Conservation (phyloP, 2,113 vertebrate species). For the Girardinichthys multiradiatus region DNA sequence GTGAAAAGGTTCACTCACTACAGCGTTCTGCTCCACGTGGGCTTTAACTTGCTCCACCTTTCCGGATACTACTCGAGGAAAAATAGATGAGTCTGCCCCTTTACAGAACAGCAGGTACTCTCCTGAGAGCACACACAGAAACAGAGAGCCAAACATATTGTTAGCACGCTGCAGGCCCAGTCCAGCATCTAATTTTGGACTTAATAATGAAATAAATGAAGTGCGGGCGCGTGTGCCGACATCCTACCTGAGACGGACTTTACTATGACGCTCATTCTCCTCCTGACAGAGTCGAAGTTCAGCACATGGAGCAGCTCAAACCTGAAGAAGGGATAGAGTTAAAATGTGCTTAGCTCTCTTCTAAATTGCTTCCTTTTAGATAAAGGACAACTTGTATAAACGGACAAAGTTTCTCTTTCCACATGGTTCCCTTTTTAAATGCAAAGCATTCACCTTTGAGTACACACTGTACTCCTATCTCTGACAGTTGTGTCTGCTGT, state of each 20-base stretch:
- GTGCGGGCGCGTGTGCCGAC: not conserved
- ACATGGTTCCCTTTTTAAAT: not conserved
- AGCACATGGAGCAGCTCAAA: conserved; percentile 92
- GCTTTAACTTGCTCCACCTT: conserved; percentile 93
- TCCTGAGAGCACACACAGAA: conserved; percentile 74
- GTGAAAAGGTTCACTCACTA: conserved; percentile 81
- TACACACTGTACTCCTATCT: not conserved
- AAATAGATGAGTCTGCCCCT: conserved; percentile 96
- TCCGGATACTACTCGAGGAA: conserved; percentile 92
- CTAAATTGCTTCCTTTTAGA: not conserved
- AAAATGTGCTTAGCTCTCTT: not conserved
- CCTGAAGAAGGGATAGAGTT: conserved; percentile 71
- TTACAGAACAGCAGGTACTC: conserved; percentile 96
- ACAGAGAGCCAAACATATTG: conserved; percentile 2
- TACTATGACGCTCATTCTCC: conserved; percentile 97
- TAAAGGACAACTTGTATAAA: too few species aligned
- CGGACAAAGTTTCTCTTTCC: not conserved
- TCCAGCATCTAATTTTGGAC: not conserved
- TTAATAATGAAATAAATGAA: not conserved
- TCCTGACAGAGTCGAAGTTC: conserved; percentile 96
- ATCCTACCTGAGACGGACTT: conserved; percentile 85
- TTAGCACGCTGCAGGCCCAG: not conserved
- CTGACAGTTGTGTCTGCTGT: not conserved
- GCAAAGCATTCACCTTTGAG: not conserved
- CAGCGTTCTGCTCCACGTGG: conserved; percentile 93